Percentiles rank a stretch among this genome's conserved stretches.
Evolutionary conservation across 92 coral and sea anemone species (phyloP).

Genomic region (Isaurus tuberculatus): DNA sequence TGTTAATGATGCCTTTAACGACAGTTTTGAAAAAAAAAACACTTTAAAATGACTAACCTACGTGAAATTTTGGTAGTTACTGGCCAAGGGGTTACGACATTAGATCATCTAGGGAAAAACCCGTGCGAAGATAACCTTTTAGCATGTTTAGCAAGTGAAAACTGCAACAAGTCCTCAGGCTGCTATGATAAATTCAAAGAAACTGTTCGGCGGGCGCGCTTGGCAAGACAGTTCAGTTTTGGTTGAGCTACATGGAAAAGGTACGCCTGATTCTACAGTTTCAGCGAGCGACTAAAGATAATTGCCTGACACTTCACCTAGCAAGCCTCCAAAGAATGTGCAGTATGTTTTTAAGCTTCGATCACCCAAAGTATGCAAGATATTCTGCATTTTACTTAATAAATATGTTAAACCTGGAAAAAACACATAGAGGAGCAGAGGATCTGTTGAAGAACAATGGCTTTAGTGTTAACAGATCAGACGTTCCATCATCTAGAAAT

Average conservation of each 20-base stretch:
- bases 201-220: constrained; percentile 39
- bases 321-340: constrained; percentile 52
- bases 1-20: constrained; percentile 20
- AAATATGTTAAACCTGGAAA: constrained; percentile 29
- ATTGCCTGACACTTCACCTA: constrained; percentile 40
- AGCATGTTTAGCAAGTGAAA: constrained; percentile 46
- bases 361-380: constrained; percentile 57
- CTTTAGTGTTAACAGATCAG: constrained; percentile 46
- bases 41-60: constrained; percentile 27
- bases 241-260: constrained; percentile 55
- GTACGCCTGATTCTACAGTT: constrained; percentile 48
- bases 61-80: constrained; percentile 39
- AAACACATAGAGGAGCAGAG: constrained; percentile 47
- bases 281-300: constrained; percentile 50
- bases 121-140: constrained; percentile 49
- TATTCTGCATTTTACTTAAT: constrained; percentile 28
- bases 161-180: constrained; percentile 34
- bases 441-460: constrained; percentile 40
- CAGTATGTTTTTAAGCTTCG: constrained; percentile 36
- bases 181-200: constrained; percentile 23
- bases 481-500: constrained; percentile 31
- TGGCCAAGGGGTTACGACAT: constrained; percentile 31
- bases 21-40: constrained; percentile 11
- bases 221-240: constrained; percentile 58
- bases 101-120: constrained; percentile 46